These are phyloP conservation scores for Brachyopa scutellaris DNA, from an alignment of 2,888 invertebrate genomes.

Conservation along the genomic window DNA sequence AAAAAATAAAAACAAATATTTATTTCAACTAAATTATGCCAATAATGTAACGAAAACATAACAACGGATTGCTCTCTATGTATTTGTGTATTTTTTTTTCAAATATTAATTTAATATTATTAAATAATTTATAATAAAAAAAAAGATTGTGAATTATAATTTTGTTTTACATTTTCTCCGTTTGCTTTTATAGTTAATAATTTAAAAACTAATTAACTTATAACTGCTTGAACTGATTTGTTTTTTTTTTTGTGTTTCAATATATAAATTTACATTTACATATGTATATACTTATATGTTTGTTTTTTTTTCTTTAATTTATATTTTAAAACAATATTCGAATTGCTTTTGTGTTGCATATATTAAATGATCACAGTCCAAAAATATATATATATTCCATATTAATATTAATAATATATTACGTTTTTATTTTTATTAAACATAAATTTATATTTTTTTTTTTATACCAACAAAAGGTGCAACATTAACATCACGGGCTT, in stretches of 20 bases:
- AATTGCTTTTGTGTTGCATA: constrained; percentile 75
- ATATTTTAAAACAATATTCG: constrained; percentile 68
- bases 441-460: background rate
- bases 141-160: too few relatives aligned
- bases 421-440: constrained; percentile 29
- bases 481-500: constrained; percentile 44
- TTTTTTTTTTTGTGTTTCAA: constrained; percentile 7
- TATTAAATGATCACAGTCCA: constrained; percentile 74
- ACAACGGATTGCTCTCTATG: constrained; percentile 32
- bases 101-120: background rate
- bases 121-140: too few relatives aligned
- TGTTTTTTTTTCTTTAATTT: constrained; percentile 19
- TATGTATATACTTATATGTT: too few relatives aligned
- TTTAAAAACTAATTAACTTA: constrained; percentile 29
- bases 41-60: constrained; percentile 25
- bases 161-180: too few relatives aligned
- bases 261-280: background rate
- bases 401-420: constrained; percentile 38
- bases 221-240: constrained; percentile 14
- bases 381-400: constrained; percentile 66
- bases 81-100: background rate
- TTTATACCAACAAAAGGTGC: constrained; percentile 52
- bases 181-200: constrained; percentile 6
- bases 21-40: background rate
- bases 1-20: constrained; percentile 15